phyloP scores from a whole-genome alignment of 2,113 vertebrate species.

The Alethe diademata region DNA sequence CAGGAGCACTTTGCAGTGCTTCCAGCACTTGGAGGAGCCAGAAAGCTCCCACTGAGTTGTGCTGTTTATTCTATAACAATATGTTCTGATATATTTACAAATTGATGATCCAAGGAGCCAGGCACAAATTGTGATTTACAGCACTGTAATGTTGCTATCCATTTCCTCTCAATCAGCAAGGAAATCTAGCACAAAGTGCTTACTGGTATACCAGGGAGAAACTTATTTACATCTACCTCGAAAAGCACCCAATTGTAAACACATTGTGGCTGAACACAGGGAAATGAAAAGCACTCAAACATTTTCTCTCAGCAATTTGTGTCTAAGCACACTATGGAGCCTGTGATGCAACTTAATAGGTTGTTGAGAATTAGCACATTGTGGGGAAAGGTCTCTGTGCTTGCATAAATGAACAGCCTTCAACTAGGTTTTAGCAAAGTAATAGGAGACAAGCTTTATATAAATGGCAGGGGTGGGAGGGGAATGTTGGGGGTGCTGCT shows the following conservation, averaged over 20 bases:
- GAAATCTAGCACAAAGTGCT: slow-evolving; percentile 4
- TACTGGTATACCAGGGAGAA: neutral
- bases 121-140: slow-evolving; percentile 12
- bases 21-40: neutral
- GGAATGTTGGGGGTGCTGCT: too few species aligned
- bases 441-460: neutral
- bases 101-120: slow-evolving; percentile 3
- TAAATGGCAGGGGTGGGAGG: neutral
- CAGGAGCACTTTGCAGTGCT: neutral
- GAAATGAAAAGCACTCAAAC: neutral
- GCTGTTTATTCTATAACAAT: slow-evolving; percentile 24
- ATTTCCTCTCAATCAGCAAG: slow-evolving; percentile 14
- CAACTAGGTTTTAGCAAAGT: neutral
- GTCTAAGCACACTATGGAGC: neutral
- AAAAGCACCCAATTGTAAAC: neutral
- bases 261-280: neutral
- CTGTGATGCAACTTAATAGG: neutral
- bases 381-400: neutral
- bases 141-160: neutral
- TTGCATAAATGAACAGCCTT: neutral
- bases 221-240: neutral
- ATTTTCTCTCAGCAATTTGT: slow-evolving; percentile 13
- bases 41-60: neutral
- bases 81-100: slow-evolving; percentile 14
- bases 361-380: neutral